Percentiles rank a stretch among this genome's conserved stretches.
phyloP scores from a whole-genome alignment of 2,888 invertebrate species.

The Acrobasis consociella region DNA sequence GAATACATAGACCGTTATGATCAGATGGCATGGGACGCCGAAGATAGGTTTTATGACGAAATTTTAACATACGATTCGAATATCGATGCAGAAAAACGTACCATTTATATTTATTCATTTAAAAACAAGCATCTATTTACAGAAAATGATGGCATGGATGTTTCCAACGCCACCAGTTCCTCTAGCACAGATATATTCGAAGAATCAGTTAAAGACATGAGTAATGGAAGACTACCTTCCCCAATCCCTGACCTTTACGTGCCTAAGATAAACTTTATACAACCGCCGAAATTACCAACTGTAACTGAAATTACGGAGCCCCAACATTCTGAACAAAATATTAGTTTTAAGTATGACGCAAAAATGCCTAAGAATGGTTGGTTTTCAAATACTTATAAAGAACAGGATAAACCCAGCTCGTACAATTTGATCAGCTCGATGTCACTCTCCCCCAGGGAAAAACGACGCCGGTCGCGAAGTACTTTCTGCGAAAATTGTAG shows the following conservation, averaged over 20 bases:
- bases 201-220: constrained; percentile 31
- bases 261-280: constrained; percentile 57
- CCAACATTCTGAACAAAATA: constrained; percentile 37
- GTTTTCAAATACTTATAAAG: constrained; percentile 38
- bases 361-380: constrained; percentile 50
- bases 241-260: constrained; percentile 55
- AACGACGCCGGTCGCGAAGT: constrained; percentile 41
- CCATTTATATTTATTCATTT: constrained; percentile 67
- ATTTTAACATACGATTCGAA: constrained; percentile 42
- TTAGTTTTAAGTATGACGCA: constrained; percentile 31
- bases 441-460: constrained; percentile 60
- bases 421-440: constrained; percentile 53
- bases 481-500: constrained; percentile 19
- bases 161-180: constrained; percentile 46
- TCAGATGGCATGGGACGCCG: constrained; percentile 36
- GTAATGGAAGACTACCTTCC: constrained; percentile 46
- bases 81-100: constrained; percentile 47
- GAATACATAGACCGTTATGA: constrained; percentile 39
- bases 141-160: constrained; percentile 48
- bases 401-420: constrained; percentile 34
- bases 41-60: constrained; percentile 41
- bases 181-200: constrained; percentile 44
- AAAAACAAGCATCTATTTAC: constrained; percentile 56
- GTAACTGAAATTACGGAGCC: constrained; percentile 66
- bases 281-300: constrained; percentile 60